Percentiles rank a stretch among this genome's conserved stretches.
phyloP scores from a whole-genome alignment of 2,113 vertebrate species.

The Tringa solitaria region DNA sequence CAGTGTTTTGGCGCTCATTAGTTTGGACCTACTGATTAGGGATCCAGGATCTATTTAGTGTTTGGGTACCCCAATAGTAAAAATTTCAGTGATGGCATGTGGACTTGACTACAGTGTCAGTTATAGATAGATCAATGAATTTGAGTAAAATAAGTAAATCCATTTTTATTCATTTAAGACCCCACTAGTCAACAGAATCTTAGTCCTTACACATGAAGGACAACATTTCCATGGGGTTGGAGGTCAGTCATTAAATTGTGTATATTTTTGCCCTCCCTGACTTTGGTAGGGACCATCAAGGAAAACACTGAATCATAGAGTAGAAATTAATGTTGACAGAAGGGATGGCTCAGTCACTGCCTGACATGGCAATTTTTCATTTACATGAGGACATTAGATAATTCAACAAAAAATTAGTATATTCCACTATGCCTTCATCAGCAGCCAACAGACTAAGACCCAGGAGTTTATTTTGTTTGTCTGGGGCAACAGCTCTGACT shows the following conservation, averaged over 20 bases:
- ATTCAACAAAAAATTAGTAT: background rate
- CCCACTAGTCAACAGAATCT: background rate
- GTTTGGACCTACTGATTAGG: background rate
- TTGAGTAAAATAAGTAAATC: background rate
- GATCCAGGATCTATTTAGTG: background rate
- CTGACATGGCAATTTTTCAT: background rate
- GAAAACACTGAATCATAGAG: background rate
- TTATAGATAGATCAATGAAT: background rate
- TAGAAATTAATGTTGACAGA: background rate
- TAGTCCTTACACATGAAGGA: background rate
- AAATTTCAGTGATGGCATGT: background rate
- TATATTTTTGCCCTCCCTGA: background rate
- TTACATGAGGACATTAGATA: background rate
- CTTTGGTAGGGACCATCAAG: background rate
- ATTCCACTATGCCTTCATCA: background rate
- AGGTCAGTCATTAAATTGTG: background rate
- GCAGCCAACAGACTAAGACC: background rate
- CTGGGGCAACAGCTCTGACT: slow-evolving; percentile 6
- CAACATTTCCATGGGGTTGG: background rate
- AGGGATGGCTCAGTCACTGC: background rate
- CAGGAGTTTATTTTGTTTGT: slow-evolving; percentile 37
- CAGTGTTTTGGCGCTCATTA: background rate
- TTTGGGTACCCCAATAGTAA: background rate
- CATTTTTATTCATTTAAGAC: background rate
- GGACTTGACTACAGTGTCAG: background rate